These are phyloP conservation scores for Burhinus bistriatus DNA, from an alignment of 2,113 vertebrate species.

Conservation along the genomic window DNA sequence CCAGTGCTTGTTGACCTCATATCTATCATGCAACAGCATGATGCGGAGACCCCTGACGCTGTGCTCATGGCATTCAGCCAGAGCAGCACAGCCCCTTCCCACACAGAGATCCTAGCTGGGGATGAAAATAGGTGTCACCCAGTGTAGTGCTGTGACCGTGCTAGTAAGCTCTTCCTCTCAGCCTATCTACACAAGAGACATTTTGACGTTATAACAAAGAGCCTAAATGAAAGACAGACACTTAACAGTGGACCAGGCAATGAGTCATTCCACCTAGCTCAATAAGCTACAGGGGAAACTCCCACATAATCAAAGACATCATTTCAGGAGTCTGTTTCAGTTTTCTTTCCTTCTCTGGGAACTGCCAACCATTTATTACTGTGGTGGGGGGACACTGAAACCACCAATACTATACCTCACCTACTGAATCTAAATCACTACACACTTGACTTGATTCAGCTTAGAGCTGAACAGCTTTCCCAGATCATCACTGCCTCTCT, in stretches of 20 bases:
- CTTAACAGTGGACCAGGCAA: background rate
- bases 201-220: background rate
- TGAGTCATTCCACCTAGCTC: background rate
- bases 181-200: background rate
- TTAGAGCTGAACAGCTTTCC: background rate
- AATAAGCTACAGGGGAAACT: rapidly evolving
- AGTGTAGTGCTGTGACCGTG: background rate
- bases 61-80: background rate
- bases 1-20: background rate
- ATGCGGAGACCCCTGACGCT: background rate
- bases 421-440: background rate
- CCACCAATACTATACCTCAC: background rate
- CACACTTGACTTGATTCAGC: background rate
- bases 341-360: background rate
- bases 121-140: background rate
- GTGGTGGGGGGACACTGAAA: background rate
- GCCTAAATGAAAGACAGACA: background rate
- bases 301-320: background rate
- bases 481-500: rapidly evolving
- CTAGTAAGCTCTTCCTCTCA: background rate
- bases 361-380: background rate
- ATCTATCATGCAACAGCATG: background rate
- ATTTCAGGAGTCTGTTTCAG: background rate
- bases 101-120: background rate
- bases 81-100: background rate